Conservation (phyloP, 2,113 vertebrate genomes). For the Amphilophus citrinellus region DNA sequence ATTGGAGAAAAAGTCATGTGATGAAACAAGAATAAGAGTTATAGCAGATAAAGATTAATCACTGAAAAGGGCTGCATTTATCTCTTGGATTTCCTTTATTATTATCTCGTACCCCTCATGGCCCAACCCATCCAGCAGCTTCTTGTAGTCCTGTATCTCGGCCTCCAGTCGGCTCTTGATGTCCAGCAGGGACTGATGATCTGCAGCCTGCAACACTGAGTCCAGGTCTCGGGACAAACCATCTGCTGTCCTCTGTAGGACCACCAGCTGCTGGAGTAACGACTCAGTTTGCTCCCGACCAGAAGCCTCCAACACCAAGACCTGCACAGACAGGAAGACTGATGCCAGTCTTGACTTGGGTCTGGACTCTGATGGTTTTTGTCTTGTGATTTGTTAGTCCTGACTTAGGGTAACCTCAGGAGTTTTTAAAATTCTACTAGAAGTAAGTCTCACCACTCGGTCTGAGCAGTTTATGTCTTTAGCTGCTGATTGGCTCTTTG, state of each 20-base stretch:
- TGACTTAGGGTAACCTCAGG: neutral
- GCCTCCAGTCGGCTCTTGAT: conserved; percentile 28
- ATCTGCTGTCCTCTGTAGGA: conserved; percentile 23
- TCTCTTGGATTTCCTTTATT: neutral
- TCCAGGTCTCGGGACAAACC: conserved; percentile 32
- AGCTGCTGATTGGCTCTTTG: neutral
- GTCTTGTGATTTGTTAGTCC: too few relatives aligned
- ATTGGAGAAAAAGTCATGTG: too few relatives aligned
- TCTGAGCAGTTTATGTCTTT: neutral
- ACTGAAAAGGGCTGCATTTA: neutral
- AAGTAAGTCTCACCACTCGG: too few relatives aligned
- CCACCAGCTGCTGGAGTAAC: neutral
- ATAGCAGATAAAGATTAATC: neutral
- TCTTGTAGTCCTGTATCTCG: conserved; percentile 37
- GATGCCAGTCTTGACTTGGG: neutral
- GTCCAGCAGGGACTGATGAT: conserved; percentile 35
- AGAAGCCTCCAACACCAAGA: conserved; percentile 3
- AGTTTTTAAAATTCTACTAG: neutral
- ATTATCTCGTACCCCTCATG: neutral
- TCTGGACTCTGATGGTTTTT: neutral
- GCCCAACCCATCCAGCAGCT: conserved; percentile 6
- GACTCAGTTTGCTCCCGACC: neutral
- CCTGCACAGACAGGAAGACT: conserved; percentile 25
- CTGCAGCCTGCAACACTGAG: conserved; percentile 6
- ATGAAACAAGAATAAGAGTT: neutral